These are phyloP conservation scores for Carassius carassius DNA, from an alignment of 2,113 vertebrate species.

Conservation along the genomic window DNA sequence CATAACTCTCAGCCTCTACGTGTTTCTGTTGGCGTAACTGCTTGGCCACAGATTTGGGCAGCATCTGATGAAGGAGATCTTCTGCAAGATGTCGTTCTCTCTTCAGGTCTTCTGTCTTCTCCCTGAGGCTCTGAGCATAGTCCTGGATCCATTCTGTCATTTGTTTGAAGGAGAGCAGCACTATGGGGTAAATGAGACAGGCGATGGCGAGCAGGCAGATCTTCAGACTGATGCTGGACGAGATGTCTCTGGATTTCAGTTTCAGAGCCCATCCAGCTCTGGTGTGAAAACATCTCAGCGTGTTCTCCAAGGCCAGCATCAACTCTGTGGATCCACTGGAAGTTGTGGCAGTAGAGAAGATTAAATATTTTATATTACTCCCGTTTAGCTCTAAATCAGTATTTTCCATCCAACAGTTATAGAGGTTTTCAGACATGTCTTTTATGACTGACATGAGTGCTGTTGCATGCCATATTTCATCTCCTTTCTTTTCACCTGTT, in stretches of 20 bases:
- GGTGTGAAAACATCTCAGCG: constrained; percentile 72
- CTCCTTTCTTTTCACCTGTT: constrained; percentile 41
- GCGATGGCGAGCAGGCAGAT: constrained; percentile 75
- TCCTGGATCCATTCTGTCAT: constrained; percentile 86
- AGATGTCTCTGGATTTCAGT: constrained; percentile 70
- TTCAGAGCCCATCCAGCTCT: constrained; percentile 66
- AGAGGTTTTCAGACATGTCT: constrained; percentile 71
- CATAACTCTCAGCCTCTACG: constrained; percentile 88
- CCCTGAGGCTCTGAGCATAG: constrained; percentile 78
- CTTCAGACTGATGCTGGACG: constrained; percentile 76
- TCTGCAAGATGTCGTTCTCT: constrained; percentile 80
- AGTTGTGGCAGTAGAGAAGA: constrained; percentile 32
- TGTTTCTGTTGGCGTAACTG: constrained; percentile 81
- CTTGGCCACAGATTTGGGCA: constrained; percentile 86
- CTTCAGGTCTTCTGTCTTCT: constrained; percentile 80
- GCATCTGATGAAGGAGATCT: constrained; percentile 88
- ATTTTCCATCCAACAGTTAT: constrained; percentile 76
- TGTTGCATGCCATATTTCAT: constrained; percentile 59
- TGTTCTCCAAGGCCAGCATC: constrained; percentile 49
- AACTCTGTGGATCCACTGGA: not conserved
- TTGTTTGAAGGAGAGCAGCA: constrained; percentile 85
- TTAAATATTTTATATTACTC: constrained; percentile 55
- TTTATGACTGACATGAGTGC: constrained; percentile 68
- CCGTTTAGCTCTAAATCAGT: constrained; percentile 56
- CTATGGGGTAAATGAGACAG: constrained; percentile 82